phyloP scores from a whole-genome alignment of 2,113 vertebrate species.

The Neoarius graeffei region DNA sequence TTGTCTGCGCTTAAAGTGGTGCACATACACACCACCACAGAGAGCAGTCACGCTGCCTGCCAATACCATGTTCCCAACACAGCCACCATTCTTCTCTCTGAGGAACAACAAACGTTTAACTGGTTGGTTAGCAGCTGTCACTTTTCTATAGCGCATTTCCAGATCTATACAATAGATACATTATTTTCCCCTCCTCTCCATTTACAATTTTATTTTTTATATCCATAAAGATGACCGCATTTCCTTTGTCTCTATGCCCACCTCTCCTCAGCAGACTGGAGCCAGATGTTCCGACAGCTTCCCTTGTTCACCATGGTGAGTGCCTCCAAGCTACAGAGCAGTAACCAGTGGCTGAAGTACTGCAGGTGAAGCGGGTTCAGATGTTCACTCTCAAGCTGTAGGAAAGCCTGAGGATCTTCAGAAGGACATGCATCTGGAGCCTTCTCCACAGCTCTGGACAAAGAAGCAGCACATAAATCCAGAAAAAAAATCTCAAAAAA shows the following conservation, averaged over 20 bases:
- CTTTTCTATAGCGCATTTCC: background rate
- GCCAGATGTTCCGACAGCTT: slow-evolving; percentile 83
- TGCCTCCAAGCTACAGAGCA: slow-evolving; percentile 88
- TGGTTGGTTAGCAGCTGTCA: background rate
- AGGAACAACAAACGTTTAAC: background rate
- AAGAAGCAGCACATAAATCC: background rate
- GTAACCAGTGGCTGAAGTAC: slow-evolving; percentile 90
- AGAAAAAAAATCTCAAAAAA: background rate
- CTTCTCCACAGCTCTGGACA: slow-evolving; percentile 72
- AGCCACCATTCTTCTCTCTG: slow-evolving; percentile 87
- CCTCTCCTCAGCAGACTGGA: slow-evolving; percentile 79
- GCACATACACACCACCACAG: slow-evolving; percentile 79
- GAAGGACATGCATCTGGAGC: slow-evolving; percentile 44
- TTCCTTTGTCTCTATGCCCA: slow-evolving; percentile 25
- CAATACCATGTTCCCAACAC: slow-evolving; percentile 80
- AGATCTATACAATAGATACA: too few relatives aligned
- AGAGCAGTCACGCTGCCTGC: slow-evolving; percentile 65
- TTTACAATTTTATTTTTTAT: background rate
- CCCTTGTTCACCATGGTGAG: slow-evolving; percentile 78
- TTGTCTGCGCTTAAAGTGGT: slow-evolving; percentile 75
- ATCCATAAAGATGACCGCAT: background rate
- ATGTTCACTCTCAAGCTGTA: slow-evolving; percentile 81
- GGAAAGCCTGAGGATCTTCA: slow-evolving; percentile 66
- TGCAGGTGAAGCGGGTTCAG: slow-evolving; percentile 77
- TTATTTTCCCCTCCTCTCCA: too few relatives aligned